Base-by-base conservation (phyloP, 2,888 invertebrate species). In the Cataglyphis livida region DNA sequence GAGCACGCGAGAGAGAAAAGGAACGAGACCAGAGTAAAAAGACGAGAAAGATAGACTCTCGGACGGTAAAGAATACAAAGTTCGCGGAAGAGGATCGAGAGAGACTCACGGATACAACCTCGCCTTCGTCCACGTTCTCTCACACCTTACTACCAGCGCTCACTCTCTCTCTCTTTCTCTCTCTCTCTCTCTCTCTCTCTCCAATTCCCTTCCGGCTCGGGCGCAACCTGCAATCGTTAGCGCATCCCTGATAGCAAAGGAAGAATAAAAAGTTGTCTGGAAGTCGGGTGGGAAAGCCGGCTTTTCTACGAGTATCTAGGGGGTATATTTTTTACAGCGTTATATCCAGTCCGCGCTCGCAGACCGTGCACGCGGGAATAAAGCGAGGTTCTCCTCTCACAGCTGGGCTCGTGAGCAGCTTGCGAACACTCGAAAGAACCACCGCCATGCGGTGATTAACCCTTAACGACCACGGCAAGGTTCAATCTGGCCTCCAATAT, bases 261-360 rank as follows among this genome's bases (percentile, higher is more conserved):
- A 83, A 83, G 88, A 91, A 92, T 91, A 92, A 93, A 79, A 92
- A 92, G 91, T 91, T 92, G 91, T 84, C 90, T 84, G 90, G 54
- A 88, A 85, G 81, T 83, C 84, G 70, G 35, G 61, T 35, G 79
- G 73, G 84, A 81, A 84, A 86, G 84, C 78, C 82, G 81, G 87
- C 84, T 86, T 88, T 87, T 88, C 88, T 81, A 88, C 89, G 87
- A 88, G 87, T 87, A 88, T 90, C 88, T 71, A 79, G 89, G 82
- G 85, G 87, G 85, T 89, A 88, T 91, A 92, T 92, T 92, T 91
- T 91, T 92, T 90, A 88, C 87, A 73, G 64, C 28, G 84, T 89
- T 91, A 91, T 91, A 91, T 92, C 90, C 84, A 79, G 81, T 68
- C 51, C n/a, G 87, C 85, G 88, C 88, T 88, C 85, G 85, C 85